Evolutionary conservation across 2,888 invertebrate genomes (phyloP), one percentile per base, ranked within the genome.

Genomic region (Drosophila austrosaltans): DNA sequence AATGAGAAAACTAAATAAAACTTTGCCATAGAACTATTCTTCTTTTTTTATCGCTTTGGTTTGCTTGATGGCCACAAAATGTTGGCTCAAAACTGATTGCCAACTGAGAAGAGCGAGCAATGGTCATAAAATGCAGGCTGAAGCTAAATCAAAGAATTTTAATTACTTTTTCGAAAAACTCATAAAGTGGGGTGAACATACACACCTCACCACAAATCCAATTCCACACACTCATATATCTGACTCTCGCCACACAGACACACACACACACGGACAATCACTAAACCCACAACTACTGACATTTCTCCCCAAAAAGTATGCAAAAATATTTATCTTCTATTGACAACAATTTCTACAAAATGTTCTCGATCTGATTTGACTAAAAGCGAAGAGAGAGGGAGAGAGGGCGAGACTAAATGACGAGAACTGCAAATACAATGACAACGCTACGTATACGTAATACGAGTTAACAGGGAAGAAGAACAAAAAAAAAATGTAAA

Each of bases 241-340:
- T 16, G 0, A 16, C 16, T 16, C 16, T 16, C 44, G 3, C 42
- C n/a, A 42, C 58, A 59, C 8, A 56, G 16, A 16, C 22, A 22
- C 40, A 57, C 62, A 63, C 16, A 56, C 12, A 66, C 22, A 16
- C 20, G 7, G 8, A 62, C 16, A 69, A 76, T 79, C 79, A 69
- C 81, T 77, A 79, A 69, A 69, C 72, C 63, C 56, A 56, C 63
- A 70, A 68, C 72, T 72, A 68, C 72, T 72, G 28, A 39, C 48
- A 48, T 48, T 48, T 48, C 8, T 10, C 12, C 25, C 48, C 40
- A 48, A 48, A 63, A 69, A 63, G 65, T 53, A 30, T 32, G 58
- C 61, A 58, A 65, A 76, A 77, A 75, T 76, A 75, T 81, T 86
- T 73, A 62, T 67, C 72, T 69, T 73, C 62, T 59, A 72, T 82